phyloP scores from a whole-genome alignment of 2,797 vertebrate species.

The Muraenolepis orangiensis region DNA sequence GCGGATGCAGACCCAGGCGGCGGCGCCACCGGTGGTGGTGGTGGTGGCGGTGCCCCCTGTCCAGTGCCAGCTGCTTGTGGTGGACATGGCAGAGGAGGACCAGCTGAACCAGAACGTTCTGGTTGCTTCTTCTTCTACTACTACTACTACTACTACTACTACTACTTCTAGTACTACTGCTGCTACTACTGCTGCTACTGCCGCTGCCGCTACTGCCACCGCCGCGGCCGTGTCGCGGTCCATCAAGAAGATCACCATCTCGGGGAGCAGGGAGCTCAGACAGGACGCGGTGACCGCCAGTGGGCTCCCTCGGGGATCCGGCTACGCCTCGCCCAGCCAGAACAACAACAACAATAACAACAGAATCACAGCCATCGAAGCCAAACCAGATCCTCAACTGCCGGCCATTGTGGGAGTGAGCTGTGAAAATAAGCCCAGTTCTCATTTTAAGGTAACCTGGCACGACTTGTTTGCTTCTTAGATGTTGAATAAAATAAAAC shows the following conservation, averaged over 20 bases:
- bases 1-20: neutral
- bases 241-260: constrained; percentile 78
- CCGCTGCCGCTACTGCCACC: no score
- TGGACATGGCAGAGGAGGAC: constrained; percentile 62
- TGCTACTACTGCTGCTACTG: constrained; percentile 2
- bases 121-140: constrained; percentile 27
- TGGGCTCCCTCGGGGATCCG: constrained; percentile 11
- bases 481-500: no score
- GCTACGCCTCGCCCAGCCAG: constrained; percentile 36
- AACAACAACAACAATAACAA: constrained; percentile 66
- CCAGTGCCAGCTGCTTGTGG: constrained; percentile 23
- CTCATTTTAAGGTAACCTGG: constrained; percentile 73
- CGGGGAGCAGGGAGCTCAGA: constrained; percentile 52
- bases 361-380: constrained; percentile 59
- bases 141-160: neutral
- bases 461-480: neutral
- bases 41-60: constrained; percentile 35
- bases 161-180: neutral
- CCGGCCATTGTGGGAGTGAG: constrained; percentile 72
- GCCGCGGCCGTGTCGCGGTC: constrained; percentile 63
- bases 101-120: constrained; percentile 65
- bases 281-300: constrained; percentile 22
- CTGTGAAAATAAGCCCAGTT: constrained; percentile 68
- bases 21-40: constrained; percentile 25
- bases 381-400: constrained; percentile 40